Percentiles rank a stretch among this genome's conserved stretches.
Conservation (phyloP, 2,113 vertebrate species). For the Thermophis baileyi region DNA sequence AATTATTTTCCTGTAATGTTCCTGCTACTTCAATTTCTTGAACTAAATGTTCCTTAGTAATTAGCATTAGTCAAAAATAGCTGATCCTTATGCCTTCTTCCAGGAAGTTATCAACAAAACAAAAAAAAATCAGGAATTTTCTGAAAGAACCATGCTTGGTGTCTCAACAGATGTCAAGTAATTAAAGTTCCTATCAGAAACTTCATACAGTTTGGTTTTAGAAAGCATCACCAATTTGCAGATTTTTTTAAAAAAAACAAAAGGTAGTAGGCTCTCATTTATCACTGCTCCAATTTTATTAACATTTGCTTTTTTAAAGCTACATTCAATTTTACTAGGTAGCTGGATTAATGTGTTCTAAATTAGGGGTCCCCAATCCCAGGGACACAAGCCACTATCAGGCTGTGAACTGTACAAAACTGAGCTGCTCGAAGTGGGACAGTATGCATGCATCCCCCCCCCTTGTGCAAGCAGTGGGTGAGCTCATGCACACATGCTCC, state of each 20-base stretch:
- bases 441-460: too few species aligned
- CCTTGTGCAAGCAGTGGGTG: too few species aligned
- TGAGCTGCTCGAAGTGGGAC: too few species aligned
- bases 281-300: background rate
- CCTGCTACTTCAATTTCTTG: background rate
- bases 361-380: too few species aligned
- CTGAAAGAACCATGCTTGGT: background rate
- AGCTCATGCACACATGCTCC: too few species aligned
- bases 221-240: background rate
- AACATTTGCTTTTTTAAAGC: background rate
- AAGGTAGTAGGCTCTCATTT: background rate
- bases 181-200: background rate
- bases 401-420: too few species aligned
- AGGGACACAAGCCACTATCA: too few species aligned
- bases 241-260: background rate
- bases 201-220: background rate
- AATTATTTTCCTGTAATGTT: background rate
- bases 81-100: background rate
- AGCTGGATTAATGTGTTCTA: background rate
- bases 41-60: background rate
- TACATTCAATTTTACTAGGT: background rate
- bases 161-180: background rate
- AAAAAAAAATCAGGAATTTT: background rate
- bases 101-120: background rate
- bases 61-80: background rate